Evolutionary conservation across 2,113 vertebrate species (phyloP).

Genomic region (Dinomys branickii): DNA sequence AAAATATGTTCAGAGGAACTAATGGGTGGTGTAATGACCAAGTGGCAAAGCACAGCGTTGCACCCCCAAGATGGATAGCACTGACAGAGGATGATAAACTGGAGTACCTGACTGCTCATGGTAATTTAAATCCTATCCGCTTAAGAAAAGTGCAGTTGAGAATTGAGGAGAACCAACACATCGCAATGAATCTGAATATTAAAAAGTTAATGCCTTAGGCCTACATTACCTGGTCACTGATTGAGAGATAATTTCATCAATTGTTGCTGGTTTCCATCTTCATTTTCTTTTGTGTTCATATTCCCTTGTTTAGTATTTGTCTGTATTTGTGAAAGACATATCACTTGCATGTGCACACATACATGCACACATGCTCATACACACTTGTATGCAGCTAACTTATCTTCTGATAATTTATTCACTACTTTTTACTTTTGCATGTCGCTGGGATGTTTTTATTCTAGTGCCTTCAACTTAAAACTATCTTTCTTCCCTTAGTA

Average conservation of each 20-base stretch:
- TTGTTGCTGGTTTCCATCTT: not conserved
- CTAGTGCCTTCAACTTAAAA: not conserved
- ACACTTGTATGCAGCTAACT: not conserved
- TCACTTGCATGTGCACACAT: not conserved
- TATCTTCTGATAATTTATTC: not conserved
- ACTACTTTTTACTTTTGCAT: not conserved
- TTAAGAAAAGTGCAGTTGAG: constrained; percentile 62
- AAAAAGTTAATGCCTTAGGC: constrained; percentile 41
- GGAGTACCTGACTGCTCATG: constrained; percentile 54
- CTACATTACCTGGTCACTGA: not conserved
- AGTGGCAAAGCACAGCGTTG: constrained; percentile 61
- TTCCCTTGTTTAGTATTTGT: not conserved
- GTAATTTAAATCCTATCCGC: constrained; percentile 45
- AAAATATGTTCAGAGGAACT: constrained; percentile 67
- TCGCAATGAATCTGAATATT: constrained; percentile 54
- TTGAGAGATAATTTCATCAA: not conserved
- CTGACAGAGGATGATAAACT: constrained; percentile 75
- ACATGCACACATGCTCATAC: not conserved
- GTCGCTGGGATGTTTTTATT: not conserved
- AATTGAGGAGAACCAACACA: constrained; percentile 65
- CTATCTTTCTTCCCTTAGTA: not conserved
- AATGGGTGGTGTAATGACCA: constrained; percentile 67
- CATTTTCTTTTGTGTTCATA: not conserved
- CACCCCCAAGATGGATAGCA: constrained; percentile 59
- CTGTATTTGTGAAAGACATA: not conserved